Evolutionary conservation across 1,140 invertebrate genomes (phyloP).

Genomic region (Drosophila aff.): DNA sequence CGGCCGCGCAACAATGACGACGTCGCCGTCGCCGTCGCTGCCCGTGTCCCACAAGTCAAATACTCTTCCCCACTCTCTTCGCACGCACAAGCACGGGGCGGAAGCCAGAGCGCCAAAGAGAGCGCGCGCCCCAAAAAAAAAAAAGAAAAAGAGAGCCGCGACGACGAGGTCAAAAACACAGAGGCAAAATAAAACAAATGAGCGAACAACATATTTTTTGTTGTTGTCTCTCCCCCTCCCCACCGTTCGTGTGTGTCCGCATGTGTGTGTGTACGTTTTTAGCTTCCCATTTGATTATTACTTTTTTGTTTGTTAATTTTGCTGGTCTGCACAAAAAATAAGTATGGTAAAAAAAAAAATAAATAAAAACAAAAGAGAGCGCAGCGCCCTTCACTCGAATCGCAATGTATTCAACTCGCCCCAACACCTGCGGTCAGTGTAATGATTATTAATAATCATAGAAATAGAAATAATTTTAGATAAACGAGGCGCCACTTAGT

Average conservation of each 20-base stretch:
- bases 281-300: slow-evolving; percentile 71
- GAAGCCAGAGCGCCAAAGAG: slow-evolving; percentile 55
- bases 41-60: slow-evolving; percentile 69
- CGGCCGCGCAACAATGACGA: slow-evolving; percentile 79
- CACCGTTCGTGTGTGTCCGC: background rate
- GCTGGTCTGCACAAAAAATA: slow-evolving; percentile 17
- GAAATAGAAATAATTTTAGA: no score
- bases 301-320: slow-evolving; percentile 51
- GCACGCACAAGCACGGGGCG: slow-evolving; percentile 64
- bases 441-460: background rate
- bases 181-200: slow-evolving; percentile 68
- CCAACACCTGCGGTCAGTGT: slow-evolving; percentile 11
- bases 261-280: slow-evolving; percentile 6
- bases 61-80: slow-evolving; percentile 22
- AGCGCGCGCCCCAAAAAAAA: slow-evolving; percentile 4
- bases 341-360: slow-evolving; percentile 1
- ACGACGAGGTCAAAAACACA: slow-evolving; percentile 72
- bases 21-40: slow-evolving; percentile 48
- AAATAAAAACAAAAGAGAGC: slow-evolving; percentile 30
- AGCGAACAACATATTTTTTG: slow-evolving; percentile 9
- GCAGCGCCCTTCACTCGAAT: slow-evolving; percentile 48
- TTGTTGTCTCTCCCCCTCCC: background rate
- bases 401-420: slow-evolving; percentile 14
- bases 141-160: slow-evolving; percentile 38
- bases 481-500: background rate